phyloP scores from a whole-genome alignment of 2,888 invertebrate genomes.

The Amiota minor region DNA sequence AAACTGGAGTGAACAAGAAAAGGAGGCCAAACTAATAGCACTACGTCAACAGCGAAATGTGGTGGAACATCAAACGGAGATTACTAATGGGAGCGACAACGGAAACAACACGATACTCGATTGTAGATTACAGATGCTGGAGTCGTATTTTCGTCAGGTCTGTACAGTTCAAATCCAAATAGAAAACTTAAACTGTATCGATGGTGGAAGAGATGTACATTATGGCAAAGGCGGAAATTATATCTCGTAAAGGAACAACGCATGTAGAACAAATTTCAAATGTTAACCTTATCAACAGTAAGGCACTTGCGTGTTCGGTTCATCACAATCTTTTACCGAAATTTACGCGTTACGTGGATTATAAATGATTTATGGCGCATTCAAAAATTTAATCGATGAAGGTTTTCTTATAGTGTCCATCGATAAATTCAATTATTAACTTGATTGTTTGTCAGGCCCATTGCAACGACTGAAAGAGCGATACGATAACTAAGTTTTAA shows the following conservation, averaged over 20 bases:
- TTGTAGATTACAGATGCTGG: too few relatives aligned
- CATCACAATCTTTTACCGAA: not conserved
- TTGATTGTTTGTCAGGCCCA: slow-evolving; percentile 29
- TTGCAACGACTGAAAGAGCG: slow-evolving; percentile 12
- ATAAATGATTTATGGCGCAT: not conserved
- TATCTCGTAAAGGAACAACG: not conserved
- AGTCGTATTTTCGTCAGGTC: too few relatives aligned
- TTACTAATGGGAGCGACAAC: not conserved
- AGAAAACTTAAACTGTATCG: too few relatives aligned
- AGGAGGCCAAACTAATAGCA: not conserved
- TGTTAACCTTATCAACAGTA: too few relatives aligned
- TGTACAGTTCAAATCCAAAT: too few relatives aligned
- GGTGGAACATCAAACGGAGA: not conserved
- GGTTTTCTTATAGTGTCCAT: not conserved
- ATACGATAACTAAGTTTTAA: slow-evolving; percentile 30
- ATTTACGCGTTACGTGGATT: not conserved
- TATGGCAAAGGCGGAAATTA: not conserved
- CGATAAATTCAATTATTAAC: slow-evolving; percentile 22
- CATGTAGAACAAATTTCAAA: too few relatives aligned
- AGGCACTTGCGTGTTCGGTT: not conserved
- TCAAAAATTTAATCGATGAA: not conserved
- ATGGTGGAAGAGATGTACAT: not conserved
- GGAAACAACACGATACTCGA: too few relatives aligned
- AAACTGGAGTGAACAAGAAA: too few relatives aligned
- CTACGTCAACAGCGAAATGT: not conserved